Conservation (phyloP, 2,888 invertebrate species). For the Drosophila rubida region DNA sequence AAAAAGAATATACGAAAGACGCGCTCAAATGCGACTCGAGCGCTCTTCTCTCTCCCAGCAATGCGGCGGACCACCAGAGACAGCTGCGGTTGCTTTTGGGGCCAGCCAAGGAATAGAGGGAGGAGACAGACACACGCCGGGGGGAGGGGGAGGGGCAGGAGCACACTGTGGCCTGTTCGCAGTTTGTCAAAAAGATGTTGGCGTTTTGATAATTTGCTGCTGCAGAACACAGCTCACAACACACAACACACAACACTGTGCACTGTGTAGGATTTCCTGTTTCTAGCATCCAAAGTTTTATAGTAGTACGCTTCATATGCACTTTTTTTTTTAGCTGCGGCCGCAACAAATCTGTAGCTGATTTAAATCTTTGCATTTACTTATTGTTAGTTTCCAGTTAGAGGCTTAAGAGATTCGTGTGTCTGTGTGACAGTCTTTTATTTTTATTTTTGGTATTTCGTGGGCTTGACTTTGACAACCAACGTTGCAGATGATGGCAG, state of each 20-base stretch:
- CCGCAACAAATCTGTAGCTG: conserved; percentile 66
- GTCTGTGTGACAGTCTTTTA: conserved; percentile 22
- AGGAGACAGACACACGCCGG: neutral
- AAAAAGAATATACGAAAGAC: conserved; percentile 30
- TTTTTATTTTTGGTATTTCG: conserved; percentile 46
- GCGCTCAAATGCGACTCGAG: conserved; percentile 60
- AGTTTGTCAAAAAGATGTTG: conserved; percentile 79
- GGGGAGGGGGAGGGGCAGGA: neutral
- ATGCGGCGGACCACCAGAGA: conserved; percentile 67
- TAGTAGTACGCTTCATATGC: conserved; percentile 30
- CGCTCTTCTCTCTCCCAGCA: conserved; percentile 57
- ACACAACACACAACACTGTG: conserved; percentile 33
- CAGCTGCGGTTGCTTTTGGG: conserved; percentile 47
- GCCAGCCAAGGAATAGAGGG: conserved; percentile 17
- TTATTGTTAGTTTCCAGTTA: conserved; percentile 74
- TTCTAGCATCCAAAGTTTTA: conserved; percentile 47
- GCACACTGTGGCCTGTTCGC: conserved; percentile 55
- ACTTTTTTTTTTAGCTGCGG: conserved; percentile 16
- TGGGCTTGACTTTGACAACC: conserved; percentile 70
- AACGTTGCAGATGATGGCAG: conserved; percentile 41
- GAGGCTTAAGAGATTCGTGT: conserved; percentile 54
- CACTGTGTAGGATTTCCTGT: conserved; percentile 78
- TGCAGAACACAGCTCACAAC: conserved; percentile 34
- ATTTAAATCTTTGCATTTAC: conserved; percentile 76
- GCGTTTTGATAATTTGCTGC: conserved; percentile 78